Percentiles rank a stretch among this genome's conserved stretches.
phyloP scores from a whole-genome alignment of 2,113 vertebrate genomes.

The Puma concolor region DNA sequence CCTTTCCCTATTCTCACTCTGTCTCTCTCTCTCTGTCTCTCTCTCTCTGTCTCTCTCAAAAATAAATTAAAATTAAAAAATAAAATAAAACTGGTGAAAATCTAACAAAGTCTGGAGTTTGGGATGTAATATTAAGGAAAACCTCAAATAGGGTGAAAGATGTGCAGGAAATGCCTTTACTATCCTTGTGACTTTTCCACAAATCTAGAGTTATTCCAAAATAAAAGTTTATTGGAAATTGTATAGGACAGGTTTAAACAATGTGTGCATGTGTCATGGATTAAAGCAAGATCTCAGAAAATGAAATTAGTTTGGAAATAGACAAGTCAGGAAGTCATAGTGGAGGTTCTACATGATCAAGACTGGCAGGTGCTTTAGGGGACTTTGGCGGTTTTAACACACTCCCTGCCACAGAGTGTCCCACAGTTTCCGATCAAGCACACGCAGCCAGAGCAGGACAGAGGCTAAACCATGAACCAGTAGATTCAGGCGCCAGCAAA shows the following conservation, averaged over 20 bases:
- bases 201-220: not conserved
- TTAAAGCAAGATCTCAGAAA: not conserved
- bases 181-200: not conserved
- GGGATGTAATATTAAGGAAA: not conserved
- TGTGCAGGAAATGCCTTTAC: not conserved
- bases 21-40: too few species aligned
- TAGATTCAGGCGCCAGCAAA: not conserved
- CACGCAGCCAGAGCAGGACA: not conserved
- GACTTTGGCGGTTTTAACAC: slow-evolving; percentile 1
- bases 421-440: not conserved
- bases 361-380: not conserved
- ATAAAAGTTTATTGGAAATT: not conserved
- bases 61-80: too few species aligned
- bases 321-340: not conserved
- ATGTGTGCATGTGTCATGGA: not conserved
- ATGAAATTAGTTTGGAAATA: slow-evolving; percentile 12
- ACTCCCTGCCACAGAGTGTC: not conserved
- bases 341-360: not conserved
- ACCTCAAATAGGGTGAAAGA: not conserved
- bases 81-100: not conserved
- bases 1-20: too few species aligned
- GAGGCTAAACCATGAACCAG: not conserved
- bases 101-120: not conserved
- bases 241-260: not conserved
- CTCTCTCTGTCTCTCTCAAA: too few species aligned